These are phyloP conservation scores for Phylloscopus trochiloides DNA, from an alignment of 2,113 vertebrate species.

Conservation along the genomic window DNA sequence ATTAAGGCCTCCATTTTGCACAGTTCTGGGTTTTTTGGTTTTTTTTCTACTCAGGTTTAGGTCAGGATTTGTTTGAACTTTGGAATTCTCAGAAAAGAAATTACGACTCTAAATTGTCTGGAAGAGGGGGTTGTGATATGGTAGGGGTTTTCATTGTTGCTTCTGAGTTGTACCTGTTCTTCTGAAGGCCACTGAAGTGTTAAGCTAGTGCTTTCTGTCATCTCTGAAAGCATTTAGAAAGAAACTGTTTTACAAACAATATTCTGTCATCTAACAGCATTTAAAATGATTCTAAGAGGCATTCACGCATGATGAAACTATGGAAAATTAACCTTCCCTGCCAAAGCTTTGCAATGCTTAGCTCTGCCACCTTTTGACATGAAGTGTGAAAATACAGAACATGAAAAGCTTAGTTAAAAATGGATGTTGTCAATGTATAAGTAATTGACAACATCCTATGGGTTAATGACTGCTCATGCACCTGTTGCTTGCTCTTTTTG, in stretches of 20 bases:
- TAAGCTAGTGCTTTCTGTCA: not conserved
- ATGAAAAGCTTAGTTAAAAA: not conserved
- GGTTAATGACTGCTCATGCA: not conserved
- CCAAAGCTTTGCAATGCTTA: not conserved
- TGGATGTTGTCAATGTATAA: not conserved
- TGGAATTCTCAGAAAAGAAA: not conserved
- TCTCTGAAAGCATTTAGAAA: not conserved
- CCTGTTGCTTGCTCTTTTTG: not conserved
- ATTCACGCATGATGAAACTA: not conserved
- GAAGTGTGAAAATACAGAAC: not conserved
- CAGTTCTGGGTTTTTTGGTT: no score
- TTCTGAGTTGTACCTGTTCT: not conserved
- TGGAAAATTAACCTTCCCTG: not conserved
- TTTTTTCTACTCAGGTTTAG: not conserved
- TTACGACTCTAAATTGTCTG: fast-evolving
- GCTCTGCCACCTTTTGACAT: not conserved
- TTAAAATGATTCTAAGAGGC: not conserved
- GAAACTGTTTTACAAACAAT: not conserved
- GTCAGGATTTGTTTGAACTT: not conserved
- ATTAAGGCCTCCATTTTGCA: not conserved
- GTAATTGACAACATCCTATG: not conserved
- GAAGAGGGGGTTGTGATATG: fast-evolving
- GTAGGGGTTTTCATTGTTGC: not conserved
- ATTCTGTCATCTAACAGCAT: not conserved
- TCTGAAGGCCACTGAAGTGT: not conserved